A percentile compares a stretch with the other conserved stretches of the same genome.
Conservation (phyloP, 1,140 invertebrate species). For the Drosophila malerkotliana region DNA sequence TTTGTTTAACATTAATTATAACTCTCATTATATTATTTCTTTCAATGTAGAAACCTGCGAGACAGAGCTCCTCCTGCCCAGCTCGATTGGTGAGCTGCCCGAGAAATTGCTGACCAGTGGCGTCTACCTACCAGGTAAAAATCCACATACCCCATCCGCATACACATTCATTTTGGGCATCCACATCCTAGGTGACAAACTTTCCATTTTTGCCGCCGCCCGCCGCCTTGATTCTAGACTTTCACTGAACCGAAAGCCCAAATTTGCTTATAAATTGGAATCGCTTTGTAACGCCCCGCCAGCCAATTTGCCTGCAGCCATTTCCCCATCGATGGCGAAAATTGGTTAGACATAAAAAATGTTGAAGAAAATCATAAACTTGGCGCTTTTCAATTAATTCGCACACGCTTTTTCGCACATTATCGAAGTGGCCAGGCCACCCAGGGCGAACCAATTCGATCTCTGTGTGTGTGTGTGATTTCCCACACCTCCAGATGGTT, state of each 20-base stretch:
- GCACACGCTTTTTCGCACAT: constrained; percentile 79
- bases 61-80: constrained; percentile 82
- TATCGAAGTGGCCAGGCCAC: constrained; percentile 63
- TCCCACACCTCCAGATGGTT: constrained; percentile 38
- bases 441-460: constrained; percentile 60
- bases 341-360: constrained; percentile 26
- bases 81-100: constrained; percentile 85
- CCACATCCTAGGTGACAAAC: constrained; percentile 49
- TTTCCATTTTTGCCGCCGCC: constrained; percentile 64
- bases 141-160: constrained; percentile 7
- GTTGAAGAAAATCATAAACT: constrained; percentile 25
- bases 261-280: constrained; percentile 76
- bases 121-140: constrained; percentile 86
- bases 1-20: not conserved
- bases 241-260: constrained; percentile 55
- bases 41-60: constrained; percentile 44
- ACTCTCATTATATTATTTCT: not conserved
- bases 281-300: constrained; percentile 57
- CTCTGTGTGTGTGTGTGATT: constrained; percentile 34
- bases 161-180: not conserved
- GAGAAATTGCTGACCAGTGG: constrained; percentile 86
- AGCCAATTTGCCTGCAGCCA: constrained; percentile 57
- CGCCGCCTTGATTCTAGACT: constrained; percentile 68
- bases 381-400: constrained; percentile 73
- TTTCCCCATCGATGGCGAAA: constrained; percentile 23